Percentiles rank a stretch among this genome's conserved stretches.
phyloP scores from a whole-genome alignment of 2,113 vertebrate genomes.

The Platichthys flesus region DNA sequence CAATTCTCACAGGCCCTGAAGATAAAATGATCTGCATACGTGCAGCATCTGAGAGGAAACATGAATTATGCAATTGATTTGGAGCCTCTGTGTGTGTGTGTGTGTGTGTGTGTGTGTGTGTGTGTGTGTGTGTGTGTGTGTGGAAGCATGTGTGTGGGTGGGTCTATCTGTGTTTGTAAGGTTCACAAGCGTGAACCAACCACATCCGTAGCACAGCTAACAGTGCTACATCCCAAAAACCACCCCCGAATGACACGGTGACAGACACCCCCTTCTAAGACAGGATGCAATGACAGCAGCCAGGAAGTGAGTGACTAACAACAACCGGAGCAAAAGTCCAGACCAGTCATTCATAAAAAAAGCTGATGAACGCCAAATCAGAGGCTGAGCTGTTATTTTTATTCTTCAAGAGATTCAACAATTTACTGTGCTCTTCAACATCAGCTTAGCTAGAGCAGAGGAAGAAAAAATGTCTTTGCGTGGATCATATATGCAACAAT shows the following conservation, averaged over 20 bases:
- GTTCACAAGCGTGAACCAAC: neutral
- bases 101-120: neutral
- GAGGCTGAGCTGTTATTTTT: constrained; percentile 2
- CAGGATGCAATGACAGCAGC: constrained; percentile 65
- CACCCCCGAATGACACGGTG: constrained; percentile 36
- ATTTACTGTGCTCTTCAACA: neutral
- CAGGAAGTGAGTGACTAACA: constrained; percentile 62
- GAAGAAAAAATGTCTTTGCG: neutral
- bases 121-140: neutral
- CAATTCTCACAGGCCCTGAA: neutral
- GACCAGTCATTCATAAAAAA: constrained; percentile 70
- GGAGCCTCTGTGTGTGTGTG: neutral
- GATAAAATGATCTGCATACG: neutral
- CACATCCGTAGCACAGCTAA: constrained; percentile 27
- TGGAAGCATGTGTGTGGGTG: neutral
- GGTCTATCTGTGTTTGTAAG: neutral
- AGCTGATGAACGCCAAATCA: neutral
- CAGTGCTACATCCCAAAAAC: neutral
- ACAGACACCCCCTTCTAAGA: constrained; percentile 40
- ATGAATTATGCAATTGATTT: constrained; percentile 28
- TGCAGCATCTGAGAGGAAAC: constrained; percentile 17
- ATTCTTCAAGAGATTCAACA: neutral
- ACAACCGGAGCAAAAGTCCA: constrained; percentile 46
- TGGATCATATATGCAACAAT: no score
- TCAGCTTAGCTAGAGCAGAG: neutral